Evolutionary conservation across 2,113 vertebrate species (phyloP), one percentile per base, ranked within the genome.

Genomic region (Galbula dea): DNA sequence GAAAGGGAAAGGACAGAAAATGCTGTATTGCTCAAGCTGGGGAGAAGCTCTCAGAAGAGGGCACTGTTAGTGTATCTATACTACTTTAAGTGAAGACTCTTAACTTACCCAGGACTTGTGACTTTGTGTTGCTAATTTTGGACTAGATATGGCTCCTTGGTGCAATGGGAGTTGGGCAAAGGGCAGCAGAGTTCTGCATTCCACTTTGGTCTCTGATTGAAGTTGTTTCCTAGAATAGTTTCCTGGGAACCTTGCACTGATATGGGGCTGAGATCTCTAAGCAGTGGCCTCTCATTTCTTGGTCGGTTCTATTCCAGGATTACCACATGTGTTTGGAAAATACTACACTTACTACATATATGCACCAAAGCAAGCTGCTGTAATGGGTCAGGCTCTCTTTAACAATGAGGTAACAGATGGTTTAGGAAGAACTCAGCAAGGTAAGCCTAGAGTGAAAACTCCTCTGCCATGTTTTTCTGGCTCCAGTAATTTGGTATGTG

Each of bases 191-290:
- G 17, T 55, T 92, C 88, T 75, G 19, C 27, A 63, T 91, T 93
- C 65, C 10, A 17, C n/a, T 90, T 71, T 7, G 1, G 45, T 78
- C 34, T 89, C 36, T 1, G 6, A 14, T 11, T 52, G 30, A 67
- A 86, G 39, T 34, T 48, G 52, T 83, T 93, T 74, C 43, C 65
- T 86, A 48, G 43, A 88, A 91, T 23, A 86, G 16, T 58, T 90
- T 88, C 39, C 65, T 75, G 83, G 48, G 57, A 94, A 90, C 27
- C 19, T n/a, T 45, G 12, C 2, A 0, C 23, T 83, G 30, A 26
- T 75, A 23, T 3, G 21, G 45, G 36, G 10, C 61, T 81, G 76
- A 71, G 27, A 39, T 59, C 27, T 73, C 52, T 52, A 52, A n/a
- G 22, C 6, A 0, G 7, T 27, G 54, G 24, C n/a, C 17, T 63